Evolutionary conservation across 2,113 vertebrate genomes (phyloP), one percentile per base, ranked within the genome.

Genomic region (Martes martes): DNA sequence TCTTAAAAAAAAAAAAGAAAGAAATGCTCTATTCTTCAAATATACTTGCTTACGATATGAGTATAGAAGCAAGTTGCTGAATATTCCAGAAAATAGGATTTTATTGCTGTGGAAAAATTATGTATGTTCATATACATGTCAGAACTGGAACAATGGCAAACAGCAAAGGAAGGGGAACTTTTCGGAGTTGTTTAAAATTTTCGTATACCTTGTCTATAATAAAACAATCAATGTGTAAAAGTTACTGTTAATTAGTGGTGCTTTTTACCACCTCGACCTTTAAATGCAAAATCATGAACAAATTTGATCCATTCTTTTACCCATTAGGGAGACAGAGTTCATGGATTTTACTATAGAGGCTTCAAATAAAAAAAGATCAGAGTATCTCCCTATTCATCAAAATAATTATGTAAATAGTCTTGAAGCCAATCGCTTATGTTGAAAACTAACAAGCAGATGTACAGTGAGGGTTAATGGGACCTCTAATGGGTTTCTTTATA

Each of bases 121-220:
- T 39, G 13, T 67, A 26, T 18, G 9, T 67, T 50, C 50, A 80
- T 26, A 80, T 31, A 61, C 23, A 84, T 1, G 69, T 52, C 81
- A 96, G 90, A 83, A 74, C 78, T 91, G 16, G 59, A 97, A 92
- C 52, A 91, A 42, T 87, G 50, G 42, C 89, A 89, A 97, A 87
- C 28, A 15, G 52, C 93, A 97, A 59, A 19, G 36, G 14, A 91
- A 95, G 74, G 19, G 67, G 65, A 97, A 80, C 39, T 89, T 81
- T 83, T 88, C 42, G 65, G 69, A 95, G 82, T 81, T 96, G 55
- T 94, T 95, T 89, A 87, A 94, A 94, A 59, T 31, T 47, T 63
- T 96, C 90, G 90, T 31, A 80, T 89, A 61, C 61, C 14, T 80
- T 97, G 73, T 23, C 52, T 95, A 63, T 42, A 91, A 94, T 89